Evolutionary conservation across 2,888 invertebrate species (phyloP), one percentile per base, ranked within the genome.

Genomic region (Smittia sp.): DNA sequence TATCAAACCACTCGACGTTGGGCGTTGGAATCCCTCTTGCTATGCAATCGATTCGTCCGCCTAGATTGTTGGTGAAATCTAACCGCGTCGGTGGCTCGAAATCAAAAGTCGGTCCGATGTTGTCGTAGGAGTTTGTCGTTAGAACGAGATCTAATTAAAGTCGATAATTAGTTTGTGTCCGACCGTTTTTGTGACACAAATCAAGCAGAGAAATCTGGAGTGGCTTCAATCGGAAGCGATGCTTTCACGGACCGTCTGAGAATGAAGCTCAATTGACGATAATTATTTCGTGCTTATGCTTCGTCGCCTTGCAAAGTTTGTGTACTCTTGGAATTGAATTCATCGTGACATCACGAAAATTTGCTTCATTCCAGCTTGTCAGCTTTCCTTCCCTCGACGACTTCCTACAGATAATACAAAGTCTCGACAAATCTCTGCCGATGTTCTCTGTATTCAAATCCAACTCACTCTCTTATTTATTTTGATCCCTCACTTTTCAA

Each of bases 41-140:
- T 63, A 82, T 81, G 77, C 86, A 86, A 78, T 86, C 85, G 46
- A 85, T 82, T 32, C 83, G 80, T 66, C 83, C 84, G 18, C 86
- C 86, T 75, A 81, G 82, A 25, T 83, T 84, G 78, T 85, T 86
- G 75, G 85, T 85, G 77, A 86, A 86, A 78, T 86, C 86, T 74
- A 86, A 82, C 74, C 83, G 80, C 75, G 84, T 82, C 46, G 84
- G 80, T 32, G 86, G 86, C 77, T 86, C 86, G 75, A 82, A 79
- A 11, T 83, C 79, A 78, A 86, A 86, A 75, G 81, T 81, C 41
- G 86, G 86, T 38, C 86, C 86, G 78, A 86, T 86, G 74, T 84
- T 85, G 77, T 86, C 85, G 78, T 84, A 85, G 75, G 85, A 83
- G 68, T 82, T 84, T 75, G 81, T 80, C 68, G 81, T 79, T 74